Conservation (phyloP, 2,113 vertebrate species). For the Mormyrus lacerda region DNA sequence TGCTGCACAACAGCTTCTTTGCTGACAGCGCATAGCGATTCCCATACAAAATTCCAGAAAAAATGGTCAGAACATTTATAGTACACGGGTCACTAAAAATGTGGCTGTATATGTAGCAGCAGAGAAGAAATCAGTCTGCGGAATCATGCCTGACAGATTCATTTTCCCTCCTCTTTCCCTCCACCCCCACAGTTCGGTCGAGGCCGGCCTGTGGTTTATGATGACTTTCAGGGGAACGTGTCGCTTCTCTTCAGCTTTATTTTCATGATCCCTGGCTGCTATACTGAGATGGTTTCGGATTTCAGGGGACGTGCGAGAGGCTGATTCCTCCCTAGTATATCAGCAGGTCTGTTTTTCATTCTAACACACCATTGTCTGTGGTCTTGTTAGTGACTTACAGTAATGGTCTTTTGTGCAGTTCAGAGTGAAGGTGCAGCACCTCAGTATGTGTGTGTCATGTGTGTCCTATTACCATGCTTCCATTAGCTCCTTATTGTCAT, state of each 20-base stretch:
- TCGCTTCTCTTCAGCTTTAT: background rate
- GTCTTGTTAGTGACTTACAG: background rate
- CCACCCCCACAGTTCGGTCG: background rate
- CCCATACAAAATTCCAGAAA: background rate
- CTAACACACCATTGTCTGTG: background rate
- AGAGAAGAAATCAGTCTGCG: background rate
- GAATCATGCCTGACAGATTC: background rate
- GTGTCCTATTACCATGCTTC: background rate
- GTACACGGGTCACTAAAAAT: background rate
- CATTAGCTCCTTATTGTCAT: background rate
- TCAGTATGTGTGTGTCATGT: background rate
- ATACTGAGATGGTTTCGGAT: background rate
- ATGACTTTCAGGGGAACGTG: background rate
- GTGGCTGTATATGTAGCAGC: background rate
- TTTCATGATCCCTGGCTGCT: background rate
- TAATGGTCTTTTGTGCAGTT: background rate
- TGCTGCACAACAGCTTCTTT: background rate
- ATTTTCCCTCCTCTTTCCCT: background rate
- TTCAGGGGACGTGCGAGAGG: background rate
- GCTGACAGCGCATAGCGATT: background rate
- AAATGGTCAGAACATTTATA: background rate
- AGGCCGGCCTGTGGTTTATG: constrained; percentile 9
- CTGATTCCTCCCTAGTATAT: background rate
- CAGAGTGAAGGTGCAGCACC: background rate
- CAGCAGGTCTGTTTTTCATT: background rate